These are phyloP conservation scores for Andrena chrysosceles DNA, from an alignment of 2,888 invertebrate species.

Conservation along the genomic window DNA sequence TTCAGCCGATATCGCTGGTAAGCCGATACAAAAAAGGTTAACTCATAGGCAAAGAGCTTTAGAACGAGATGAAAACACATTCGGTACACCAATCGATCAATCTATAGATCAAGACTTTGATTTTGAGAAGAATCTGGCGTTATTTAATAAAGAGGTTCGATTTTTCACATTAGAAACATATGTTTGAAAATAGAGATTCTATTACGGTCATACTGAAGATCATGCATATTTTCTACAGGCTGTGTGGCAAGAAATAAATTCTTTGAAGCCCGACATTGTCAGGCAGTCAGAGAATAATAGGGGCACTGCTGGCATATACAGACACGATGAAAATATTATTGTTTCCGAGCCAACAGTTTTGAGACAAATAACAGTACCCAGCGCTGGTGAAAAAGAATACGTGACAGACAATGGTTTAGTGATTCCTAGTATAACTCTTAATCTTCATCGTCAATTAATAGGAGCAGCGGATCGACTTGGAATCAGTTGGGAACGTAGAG, in stretches of 20 bases:
- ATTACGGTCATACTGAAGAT: constrained; percentile 7
- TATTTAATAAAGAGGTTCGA: constrained; percentile 92
- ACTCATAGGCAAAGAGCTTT: constrained; percentile 84
- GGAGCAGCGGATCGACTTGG: constrained; percentile 89
- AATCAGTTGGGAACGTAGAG: constrained; percentile 87
- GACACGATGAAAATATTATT: constrained; percentile 95
- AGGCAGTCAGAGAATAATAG: constrained; percentile 85
- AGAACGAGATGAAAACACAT: constrained; percentile 90
- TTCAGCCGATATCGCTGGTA: constrained; percentile 82
- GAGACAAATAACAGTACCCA: constrained; percentile 91
- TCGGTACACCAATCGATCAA: constrained; percentile 90
- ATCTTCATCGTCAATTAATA: constrained; percentile 89
- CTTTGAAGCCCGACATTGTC: constrained; percentile 88
- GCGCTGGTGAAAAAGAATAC: constrained; percentile 88
- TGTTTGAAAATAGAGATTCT: background rate
- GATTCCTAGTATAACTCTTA: constrained; percentile 91
- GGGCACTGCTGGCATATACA: constrained; percentile 86
- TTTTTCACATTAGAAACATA: background rate
- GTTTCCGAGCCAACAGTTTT: constrained; percentile 88
- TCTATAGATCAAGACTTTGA: constrained; percentile 93
- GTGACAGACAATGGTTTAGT: constrained; percentile 93
- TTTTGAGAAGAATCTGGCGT: constrained; percentile 96
- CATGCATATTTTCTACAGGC: constrained; percentile 85
- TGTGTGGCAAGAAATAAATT: constrained; percentile 91
- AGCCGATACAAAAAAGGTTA: constrained; percentile 81